phyloP scores from a whole-genome alignment of 2,888 invertebrate species.

The Torymus aiolomorphi region DNA sequence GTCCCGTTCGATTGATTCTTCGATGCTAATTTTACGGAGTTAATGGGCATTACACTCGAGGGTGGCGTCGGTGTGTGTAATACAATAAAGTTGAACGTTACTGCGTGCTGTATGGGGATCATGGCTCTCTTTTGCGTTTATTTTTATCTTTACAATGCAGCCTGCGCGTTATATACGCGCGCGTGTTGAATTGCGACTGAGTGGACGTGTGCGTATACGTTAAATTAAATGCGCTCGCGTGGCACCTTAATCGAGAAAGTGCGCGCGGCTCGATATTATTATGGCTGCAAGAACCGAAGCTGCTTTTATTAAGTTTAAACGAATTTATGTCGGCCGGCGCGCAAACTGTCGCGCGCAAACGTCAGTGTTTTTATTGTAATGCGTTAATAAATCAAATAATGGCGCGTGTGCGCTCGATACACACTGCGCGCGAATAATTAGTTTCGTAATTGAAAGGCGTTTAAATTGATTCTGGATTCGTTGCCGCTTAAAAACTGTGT shows the following conservation, averaged over 20 bases:
- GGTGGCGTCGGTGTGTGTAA: too few relatives aligned
- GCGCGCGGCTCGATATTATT: conserved; percentile 4
- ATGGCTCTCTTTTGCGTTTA: not conserved
- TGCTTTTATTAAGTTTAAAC: conserved; percentile 24
- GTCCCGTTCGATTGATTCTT: conserved; percentile 20
- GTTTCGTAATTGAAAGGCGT: not conserved
- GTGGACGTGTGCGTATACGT: not conserved
- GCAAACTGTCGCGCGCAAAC: not conserved
- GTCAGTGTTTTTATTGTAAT: conserved; percentile 10
- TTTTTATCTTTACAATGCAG: conserved; percentile 25
- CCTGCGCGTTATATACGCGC: not conserved
- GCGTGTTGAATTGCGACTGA: not conserved
- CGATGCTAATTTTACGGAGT: conserved; percentile 18
- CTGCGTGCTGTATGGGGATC: not conserved
- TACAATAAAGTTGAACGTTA: conserved; percentile 20
- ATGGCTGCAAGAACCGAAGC: not conserved
- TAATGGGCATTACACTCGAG: conserved; percentile 12
- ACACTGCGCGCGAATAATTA: not conserved
- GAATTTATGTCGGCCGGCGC: not conserved
- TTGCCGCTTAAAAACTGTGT: too few relatives aligned
- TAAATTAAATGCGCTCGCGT: conserved; percentile 17
- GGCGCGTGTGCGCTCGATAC: not conserved
- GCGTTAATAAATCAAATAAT: not conserved
- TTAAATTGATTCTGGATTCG: too few relatives aligned
- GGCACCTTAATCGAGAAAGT: not conserved